Evolutionary conservation across 2,113 vertebrate species (phyloP).

Genomic region (Atrichornis clamosus): DNA sequence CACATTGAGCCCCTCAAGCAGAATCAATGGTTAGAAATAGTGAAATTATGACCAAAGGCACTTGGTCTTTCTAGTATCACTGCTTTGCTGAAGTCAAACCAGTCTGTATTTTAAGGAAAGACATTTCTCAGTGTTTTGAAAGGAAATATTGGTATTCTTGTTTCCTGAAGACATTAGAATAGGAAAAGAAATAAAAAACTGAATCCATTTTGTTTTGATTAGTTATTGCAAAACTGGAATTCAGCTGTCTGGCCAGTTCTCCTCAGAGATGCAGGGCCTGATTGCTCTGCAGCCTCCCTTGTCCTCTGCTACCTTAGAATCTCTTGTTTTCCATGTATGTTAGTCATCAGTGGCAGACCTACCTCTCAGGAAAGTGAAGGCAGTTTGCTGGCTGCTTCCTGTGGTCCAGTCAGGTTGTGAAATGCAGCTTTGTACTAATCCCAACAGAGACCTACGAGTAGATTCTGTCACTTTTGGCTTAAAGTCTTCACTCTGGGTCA

Average conservation of each 20-base stretch:
- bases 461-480: background rate
- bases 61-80: background rate
- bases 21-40: background rate
- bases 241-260: background rate
- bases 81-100: background rate
- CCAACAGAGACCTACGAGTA: background rate
- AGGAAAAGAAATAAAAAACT: background rate
- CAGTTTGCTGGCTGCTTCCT: background rate
- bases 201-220: background rate
- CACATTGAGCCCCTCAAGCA: background rate
- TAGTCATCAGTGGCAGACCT: background rate
- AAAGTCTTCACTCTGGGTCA: background rate
- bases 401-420: background rate
- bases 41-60: background rate
- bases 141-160: background rate
- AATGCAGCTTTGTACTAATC: background rate
- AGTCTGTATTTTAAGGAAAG: background rate
- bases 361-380: background rate
- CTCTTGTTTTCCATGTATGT: background rate
- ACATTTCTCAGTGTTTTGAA: background rate
- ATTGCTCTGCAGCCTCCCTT: background rate
- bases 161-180: background rate
- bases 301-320: fast-evolving
- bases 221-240: background rate
- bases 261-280: background rate